Base-by-base conservation (phyloP, 2,113 vertebrate species). In the Rhipidura dahli region DNA sequence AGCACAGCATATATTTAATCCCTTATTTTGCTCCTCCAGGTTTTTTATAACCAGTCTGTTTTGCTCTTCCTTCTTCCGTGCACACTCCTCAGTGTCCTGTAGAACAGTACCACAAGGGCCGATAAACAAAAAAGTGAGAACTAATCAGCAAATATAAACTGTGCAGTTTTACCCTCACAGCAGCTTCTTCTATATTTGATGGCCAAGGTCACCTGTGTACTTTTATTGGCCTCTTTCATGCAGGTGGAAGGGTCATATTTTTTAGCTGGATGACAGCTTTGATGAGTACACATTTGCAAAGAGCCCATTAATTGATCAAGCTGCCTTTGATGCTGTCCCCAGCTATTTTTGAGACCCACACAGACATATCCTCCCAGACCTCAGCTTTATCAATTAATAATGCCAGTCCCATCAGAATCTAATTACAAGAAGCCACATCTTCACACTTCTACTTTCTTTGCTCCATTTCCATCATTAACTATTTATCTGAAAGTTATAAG, bases 371-470 rank as follows among this genome's bases (percentile, higher is more conserved):
- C 98, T 98, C 98, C 98, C 98, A 98, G 99, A 98, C 98, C 98
- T 98, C 97, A 92, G 98, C 98, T 99, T 99, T 99, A 99, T 99
- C 98, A 99, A 99, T 99, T 99, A 99, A 99, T 99, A 99, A 99
- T 99, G 98, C 97, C 93, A 97, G 98, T 99, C 99, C 99, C 98
- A 98, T 98, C 99, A 98, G 98, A 99, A 98, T 98, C 98, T 99
- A 99, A 99, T 99, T 99, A 99, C 98, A 98, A 98, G 98, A 99
- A 99, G 99, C 98, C 99, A 99, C 99, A 99, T 98, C 98, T 98
- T 98, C 98, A 98, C 98, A 98, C 98, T 98, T 98, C 97, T 98
- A 98, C 98, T 98, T 98, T 98, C 97, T 97, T 97, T 98, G 98
- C 98, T 98, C 98, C 98, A 98, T 98, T 98, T 97, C 98, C 96